Conservation (phyloP, 2,888 invertebrate genomes). For the Itoplectis maculator region DNA sequence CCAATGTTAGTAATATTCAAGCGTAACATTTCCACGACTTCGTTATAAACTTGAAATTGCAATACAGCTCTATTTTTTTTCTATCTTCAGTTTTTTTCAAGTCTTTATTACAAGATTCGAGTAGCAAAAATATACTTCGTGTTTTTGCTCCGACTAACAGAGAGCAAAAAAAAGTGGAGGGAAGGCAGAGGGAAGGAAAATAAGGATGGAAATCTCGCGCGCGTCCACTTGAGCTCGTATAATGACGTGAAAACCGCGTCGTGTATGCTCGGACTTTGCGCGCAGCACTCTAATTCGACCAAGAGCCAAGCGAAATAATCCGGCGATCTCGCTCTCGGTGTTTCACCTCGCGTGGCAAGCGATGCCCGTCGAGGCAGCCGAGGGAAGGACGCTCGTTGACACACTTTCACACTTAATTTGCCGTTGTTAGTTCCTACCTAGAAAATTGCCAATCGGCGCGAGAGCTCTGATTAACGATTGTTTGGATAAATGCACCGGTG, state of each 20-base stretch:
- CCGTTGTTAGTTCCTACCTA: not conserved
- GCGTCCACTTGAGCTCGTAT: constrained; percentile 11
- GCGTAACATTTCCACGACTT: constrained; percentile 32
- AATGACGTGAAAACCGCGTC: constrained; percentile 22
- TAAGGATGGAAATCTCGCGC: not conserved
- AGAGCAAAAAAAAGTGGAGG: not conserved
- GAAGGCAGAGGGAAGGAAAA: not conserved
- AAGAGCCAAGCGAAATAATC: constrained; percentile 18
- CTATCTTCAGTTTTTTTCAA: constrained; percentile 1
- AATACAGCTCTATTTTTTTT: not conserved
- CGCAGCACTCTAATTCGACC: constrained; percentile 4
- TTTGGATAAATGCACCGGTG: not conserved
- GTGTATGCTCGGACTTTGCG: constrained; percentile 4
- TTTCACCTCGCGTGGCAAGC: too few relatives aligned
- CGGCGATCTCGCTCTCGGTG: not conserved
- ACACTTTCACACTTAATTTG: constrained; percentile 11
- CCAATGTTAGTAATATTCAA: not conserved
- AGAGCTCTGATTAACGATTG: constrained; percentile 6
- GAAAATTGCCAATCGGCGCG: constrained; percentile 8
- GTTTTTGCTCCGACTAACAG: not conserved
- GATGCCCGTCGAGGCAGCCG: not conserved
- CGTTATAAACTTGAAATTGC: constrained; percentile 27
- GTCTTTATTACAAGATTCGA: constrained; percentile 48
- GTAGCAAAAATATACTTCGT: constrained; percentile 21
- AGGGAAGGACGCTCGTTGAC: constrained; percentile 8